Conservation (phyloP, 1,140 invertebrate species). For the Pachypeltis micranthus region DNA sequence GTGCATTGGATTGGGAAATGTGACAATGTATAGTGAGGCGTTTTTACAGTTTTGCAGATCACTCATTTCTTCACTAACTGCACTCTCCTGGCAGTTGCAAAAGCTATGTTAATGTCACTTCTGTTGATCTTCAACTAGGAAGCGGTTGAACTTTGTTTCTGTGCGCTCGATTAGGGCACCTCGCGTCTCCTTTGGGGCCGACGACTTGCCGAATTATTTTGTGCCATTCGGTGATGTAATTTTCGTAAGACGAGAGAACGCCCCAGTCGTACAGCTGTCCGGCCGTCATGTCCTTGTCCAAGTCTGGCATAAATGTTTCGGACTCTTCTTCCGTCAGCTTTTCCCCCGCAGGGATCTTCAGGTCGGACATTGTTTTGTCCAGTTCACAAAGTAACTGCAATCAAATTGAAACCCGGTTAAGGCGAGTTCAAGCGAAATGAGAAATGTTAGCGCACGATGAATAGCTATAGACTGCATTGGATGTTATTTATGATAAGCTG, state of each 20-base stretch:
- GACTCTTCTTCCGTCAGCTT: background rate
- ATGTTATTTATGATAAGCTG: too few relatives aligned
- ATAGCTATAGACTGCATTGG: too few relatives aligned
- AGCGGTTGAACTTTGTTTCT: slow-evolving; percentile 8
- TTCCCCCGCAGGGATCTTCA: background rate
- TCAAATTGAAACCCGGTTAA: too few relatives aligned
- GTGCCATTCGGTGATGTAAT: slow-evolving; percentile 12
- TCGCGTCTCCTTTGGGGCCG: slow-evolving; percentile 12
- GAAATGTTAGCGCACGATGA: too few relatives aligned
- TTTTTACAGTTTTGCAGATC: too few relatives aligned
- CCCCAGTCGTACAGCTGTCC: slow-evolving; percentile 13
- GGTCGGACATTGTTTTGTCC: slow-evolving; percentile 9
- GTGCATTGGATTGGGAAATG: too few relatives aligned
- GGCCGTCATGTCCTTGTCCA: background rate
- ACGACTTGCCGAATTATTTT: slow-evolving; percentile 14
- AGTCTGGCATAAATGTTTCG: background rate
- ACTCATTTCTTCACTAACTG: too few relatives aligned
- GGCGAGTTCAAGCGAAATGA: background rate
- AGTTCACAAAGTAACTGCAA: slow-evolving; percentile 11
- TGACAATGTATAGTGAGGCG: too few relatives aligned
- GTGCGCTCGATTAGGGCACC: slow-evolving; percentile 7
- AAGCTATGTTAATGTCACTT: too few relatives aligned
- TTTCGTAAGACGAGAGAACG: slow-evolving; percentile 7
- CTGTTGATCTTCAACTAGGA: background rate
- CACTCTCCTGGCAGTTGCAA: too few relatives aligned